Evolutionary conservation across 1,140 invertebrate genomes (phyloP).

Genomic region (Lysiphlebus fabarum): DNA sequence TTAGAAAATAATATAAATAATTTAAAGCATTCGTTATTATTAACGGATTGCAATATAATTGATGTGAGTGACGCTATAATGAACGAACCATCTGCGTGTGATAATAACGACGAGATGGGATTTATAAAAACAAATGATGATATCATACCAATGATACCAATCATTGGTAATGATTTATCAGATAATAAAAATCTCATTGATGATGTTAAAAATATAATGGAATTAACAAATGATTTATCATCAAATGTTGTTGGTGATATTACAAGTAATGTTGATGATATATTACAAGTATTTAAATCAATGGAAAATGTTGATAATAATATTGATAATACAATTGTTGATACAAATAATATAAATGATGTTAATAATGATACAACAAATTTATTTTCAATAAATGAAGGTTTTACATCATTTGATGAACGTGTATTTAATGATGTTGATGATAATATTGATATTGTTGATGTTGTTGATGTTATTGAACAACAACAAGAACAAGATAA

Average conservation of each 20-base stretch:
- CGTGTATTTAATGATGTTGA: constrained; percentile 60
- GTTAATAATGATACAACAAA: constrained; percentile 47
- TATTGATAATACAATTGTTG: constrained; percentile 8
- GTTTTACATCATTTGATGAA: constrained; percentile 59
- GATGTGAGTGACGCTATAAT: constrained; percentile 46
- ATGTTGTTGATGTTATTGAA: constrained; percentile 44
- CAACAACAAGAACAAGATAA: constrained; percentile 42
- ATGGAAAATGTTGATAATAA: constrained; percentile 55
- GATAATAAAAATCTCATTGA: constrained; percentile 47
- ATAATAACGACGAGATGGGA: constrained; percentile 63
- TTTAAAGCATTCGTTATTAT: not conserved
- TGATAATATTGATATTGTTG: constrained; percentile 43
- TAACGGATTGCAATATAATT: constrained; percentile 19
- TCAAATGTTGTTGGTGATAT: constrained; percentile 49
- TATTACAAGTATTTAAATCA: constrained; percentile 67
- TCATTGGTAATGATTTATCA: constrained; percentile 42
- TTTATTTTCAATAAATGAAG: constrained; percentile 58
- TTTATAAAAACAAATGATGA: constrained; percentile 46
- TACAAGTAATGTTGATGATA: constrained; percentile 61
- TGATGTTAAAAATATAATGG: constrained; percentile 26
- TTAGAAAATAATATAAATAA: too few species aligned
- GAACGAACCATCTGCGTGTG: constrained; percentile 34
- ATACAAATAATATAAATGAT: not conserved
- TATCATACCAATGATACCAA: constrained; percentile 29
- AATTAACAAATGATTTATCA: constrained; percentile 36